phyloP scores from a whole-genome alignment of 1,140 invertebrate genomes.

The Procambarus clarkii region DNA sequence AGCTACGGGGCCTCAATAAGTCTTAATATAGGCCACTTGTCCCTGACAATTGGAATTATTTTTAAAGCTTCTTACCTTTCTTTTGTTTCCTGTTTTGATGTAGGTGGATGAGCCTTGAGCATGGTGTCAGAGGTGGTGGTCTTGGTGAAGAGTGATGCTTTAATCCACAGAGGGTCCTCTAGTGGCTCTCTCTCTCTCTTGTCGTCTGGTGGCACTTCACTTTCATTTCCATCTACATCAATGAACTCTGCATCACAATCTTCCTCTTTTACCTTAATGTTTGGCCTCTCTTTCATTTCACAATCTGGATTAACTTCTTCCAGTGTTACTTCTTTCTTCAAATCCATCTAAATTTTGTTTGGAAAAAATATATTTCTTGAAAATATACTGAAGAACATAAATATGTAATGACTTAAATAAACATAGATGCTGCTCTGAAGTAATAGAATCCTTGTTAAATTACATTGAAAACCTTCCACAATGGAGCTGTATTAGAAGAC shows the following conservation, averaged over 20 bases:
- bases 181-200: background rate
- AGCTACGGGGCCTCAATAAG: too few species aligned
- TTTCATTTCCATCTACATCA: background rate
- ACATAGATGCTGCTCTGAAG: too few species aligned
- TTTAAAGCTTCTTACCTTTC: background rate
- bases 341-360: too few species aligned
- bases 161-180: background rate
- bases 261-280: background rate
- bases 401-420: too few species aligned
- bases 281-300: background rate
- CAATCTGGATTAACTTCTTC: background rate
- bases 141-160: background rate
- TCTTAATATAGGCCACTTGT: too few species aligned
- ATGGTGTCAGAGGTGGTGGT: background rate
- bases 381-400: too few species aligned
- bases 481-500: too few species aligned
- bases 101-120: background rate
- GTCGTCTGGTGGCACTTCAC: background rate
- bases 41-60: too few species aligned
- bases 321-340: background rate
- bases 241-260: background rate
- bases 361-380: too few species aligned
- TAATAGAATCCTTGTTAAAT: too few species aligned
- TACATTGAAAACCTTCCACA: too few species aligned
- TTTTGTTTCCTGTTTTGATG: background rate